Evolutionary conservation across 92 coral and sea anemone genomes (phyloP).

Genomic region (Porites rus): DNA sequence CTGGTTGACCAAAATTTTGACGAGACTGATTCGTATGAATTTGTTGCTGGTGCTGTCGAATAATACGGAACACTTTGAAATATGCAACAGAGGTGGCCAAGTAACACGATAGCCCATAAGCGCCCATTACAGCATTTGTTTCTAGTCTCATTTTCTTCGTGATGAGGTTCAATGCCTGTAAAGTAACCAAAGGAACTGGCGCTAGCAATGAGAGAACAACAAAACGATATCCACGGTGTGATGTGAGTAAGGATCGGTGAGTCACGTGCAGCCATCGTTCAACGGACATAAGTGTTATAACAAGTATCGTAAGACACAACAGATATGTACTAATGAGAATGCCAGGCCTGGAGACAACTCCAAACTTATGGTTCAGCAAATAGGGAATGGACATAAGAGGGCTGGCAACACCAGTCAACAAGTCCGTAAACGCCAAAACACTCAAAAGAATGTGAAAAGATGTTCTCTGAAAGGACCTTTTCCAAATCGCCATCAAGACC

Average conservation of each 20-base stretch:
- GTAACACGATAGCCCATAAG: background rate
- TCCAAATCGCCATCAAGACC: background rate
- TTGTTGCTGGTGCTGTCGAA: conserved; percentile 25
- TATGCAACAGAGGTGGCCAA: conserved; percentile 4
- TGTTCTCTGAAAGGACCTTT: background rate
- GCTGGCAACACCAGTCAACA: background rate
- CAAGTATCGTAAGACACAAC: no score
- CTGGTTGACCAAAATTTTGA: background rate
- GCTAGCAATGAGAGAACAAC: background rate
- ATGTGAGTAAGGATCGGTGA: background rate
- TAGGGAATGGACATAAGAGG: background rate
- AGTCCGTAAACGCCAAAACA: background rate
- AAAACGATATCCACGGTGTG: background rate
- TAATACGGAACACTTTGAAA: conserved; percentile 5
- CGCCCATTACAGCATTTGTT: background rate
- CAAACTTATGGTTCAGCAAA: background rate
- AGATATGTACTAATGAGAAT: no score
- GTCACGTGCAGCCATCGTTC: conserved; percentile 11
- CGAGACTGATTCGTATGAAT: background rate
- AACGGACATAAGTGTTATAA: conserved; percentile 2
- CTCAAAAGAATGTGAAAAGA: background rate
- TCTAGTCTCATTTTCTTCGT: background rate
- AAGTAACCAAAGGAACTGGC: background rate
- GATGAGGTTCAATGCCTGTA: background rate
- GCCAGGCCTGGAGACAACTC: no score